Base-by-base conservation (phyloP, 2,113 vertebrate genomes). In the Ancistrus triradiatus region DNA sequence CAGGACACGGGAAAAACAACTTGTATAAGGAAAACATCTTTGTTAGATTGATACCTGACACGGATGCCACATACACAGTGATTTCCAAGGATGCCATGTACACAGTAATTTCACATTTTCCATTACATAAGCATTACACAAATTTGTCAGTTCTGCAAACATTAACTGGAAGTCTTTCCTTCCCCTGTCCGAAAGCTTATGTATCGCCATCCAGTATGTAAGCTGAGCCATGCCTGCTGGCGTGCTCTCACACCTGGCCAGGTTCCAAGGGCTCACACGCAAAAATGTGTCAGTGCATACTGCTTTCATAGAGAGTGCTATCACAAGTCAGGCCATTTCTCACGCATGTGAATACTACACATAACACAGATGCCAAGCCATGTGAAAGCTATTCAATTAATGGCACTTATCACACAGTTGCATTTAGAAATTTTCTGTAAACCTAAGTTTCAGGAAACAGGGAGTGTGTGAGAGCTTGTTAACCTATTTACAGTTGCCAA, bases 191-290 rank as follows among this genome's bases (percentile, higher is more conserved):
- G 2, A 49, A 17, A 40, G 6, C 56, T 28, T 2, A 2, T 44
- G 27, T 38, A 48, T 56, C 50, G 28, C n/a, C n/a, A n/a, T 19
- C 55, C 76, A 58, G 86, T 80, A 86, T 74, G 79, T 76, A 86
- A 84, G 51, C 68, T 63, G 50, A 66, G 61, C 66, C 73, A 42
- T n/a, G 15, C 37, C 66, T 4, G 21, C 64, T 70, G 66, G 75
- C 66, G 68, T 62, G 53, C 67, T 72, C 65, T 73, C 56, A 73
- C 35, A 67, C 38, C 65, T 84, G 84, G 84, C 79, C 63, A 11
- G 0, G 28, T 13, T 78, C 86, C 82, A 87, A 73, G 73, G 49
- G 77, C 80, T 86, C 78, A 84, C 85, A 87, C 77, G 83, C 83
- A 81, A 85, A 80, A 49, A 65, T 72, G 78, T 81, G 74, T 73